A percentile compares a stretch with the other conserved stretches of the same genome.
Conservation (phyloP, 2,888 invertebrate species). For the Alloplasta piceator region DNA sequence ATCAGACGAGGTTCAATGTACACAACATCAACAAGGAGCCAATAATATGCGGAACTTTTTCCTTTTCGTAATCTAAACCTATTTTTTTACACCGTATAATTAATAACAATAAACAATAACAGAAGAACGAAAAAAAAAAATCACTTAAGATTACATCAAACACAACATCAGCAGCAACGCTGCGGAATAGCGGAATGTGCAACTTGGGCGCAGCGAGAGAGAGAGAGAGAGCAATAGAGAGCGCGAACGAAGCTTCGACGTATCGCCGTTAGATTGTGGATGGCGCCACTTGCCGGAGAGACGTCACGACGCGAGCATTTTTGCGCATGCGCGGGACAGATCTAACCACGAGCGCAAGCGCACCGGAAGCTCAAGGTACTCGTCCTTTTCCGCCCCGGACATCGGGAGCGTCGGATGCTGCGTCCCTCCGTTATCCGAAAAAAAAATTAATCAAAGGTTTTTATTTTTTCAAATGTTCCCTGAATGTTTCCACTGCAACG, state of each 20-base stretch:
- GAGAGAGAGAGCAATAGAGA: neutral
- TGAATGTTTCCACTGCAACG: too few relatives aligned
- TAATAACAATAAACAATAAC: neutral
- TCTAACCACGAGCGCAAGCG: too few relatives aligned
- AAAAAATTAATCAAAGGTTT: too few relatives aligned
- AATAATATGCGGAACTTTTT: too few relatives aligned
- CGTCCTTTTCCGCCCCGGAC: too few relatives aligned
- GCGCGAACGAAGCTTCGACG: neutral
- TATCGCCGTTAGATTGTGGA: neutral
- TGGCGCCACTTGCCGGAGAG: neutral
- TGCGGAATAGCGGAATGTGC: constrained; percentile 52
- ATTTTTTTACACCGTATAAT: constrained; percentile 17
- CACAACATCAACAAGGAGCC: constrained; percentile 11
- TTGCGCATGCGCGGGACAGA: too few relatives aligned
- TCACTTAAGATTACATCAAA: constrained; percentile 54
- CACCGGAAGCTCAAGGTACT: too few relatives aligned
- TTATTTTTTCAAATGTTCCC: too few relatives aligned
- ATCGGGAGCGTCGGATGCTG: too few relatives aligned
- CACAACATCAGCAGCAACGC: constrained; percentile 49
- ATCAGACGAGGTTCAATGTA: neutral
- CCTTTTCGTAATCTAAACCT: constrained; percentile 15
- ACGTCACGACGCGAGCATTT: neutral
- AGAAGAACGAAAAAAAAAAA: constrained; percentile 17
- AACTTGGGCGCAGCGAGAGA: neutral
- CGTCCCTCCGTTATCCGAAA: too few relatives aligned